phyloP scores from a whole-genome alignment of 2,113 vertebrate species.

The Trogon surrucura region DNA sequence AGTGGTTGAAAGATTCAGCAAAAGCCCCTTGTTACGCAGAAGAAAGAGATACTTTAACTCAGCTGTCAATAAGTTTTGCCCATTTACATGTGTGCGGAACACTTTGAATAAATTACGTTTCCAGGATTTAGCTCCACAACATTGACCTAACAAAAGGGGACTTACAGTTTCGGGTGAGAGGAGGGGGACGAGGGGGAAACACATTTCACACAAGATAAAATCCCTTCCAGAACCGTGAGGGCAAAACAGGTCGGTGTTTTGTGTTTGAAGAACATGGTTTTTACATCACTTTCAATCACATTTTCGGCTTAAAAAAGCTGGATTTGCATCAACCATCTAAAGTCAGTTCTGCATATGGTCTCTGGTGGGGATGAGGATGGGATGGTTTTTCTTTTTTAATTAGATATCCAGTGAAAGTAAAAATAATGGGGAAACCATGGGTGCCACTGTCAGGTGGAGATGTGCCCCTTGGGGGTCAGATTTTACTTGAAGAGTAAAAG shows the following conservation, averaged over 20 bases:
- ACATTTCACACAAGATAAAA: constrained; percentile 44
- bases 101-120: constrained; percentile 66
- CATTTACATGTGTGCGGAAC: constrained; percentile 50
- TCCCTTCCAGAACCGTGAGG: neutral
- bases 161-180: neutral
- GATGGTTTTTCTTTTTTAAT: neutral
- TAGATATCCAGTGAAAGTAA: neutral
- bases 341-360: neutral
- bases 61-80: constrained; percentile 59
- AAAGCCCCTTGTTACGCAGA: constrained; percentile 32
- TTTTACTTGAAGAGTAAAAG: neutral
- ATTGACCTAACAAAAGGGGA: constrained; percentile 25
- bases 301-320: neutral
- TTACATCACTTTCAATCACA: neutral
- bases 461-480: neutral
- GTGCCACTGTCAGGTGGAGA: neutral
- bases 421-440: neutral
- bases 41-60: constrained; percentile 69
- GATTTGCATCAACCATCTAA: neutral
- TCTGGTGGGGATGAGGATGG: neutral
- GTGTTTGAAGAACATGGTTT: neutral
- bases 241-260: neutral
- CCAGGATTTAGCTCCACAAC: constrained; percentile 41
- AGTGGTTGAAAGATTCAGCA: neutral
- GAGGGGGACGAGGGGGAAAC: neutral